Base-by-base conservation (phyloP, 2,113 vertebrate genomes). In the Psophia crepitans region DNA sequence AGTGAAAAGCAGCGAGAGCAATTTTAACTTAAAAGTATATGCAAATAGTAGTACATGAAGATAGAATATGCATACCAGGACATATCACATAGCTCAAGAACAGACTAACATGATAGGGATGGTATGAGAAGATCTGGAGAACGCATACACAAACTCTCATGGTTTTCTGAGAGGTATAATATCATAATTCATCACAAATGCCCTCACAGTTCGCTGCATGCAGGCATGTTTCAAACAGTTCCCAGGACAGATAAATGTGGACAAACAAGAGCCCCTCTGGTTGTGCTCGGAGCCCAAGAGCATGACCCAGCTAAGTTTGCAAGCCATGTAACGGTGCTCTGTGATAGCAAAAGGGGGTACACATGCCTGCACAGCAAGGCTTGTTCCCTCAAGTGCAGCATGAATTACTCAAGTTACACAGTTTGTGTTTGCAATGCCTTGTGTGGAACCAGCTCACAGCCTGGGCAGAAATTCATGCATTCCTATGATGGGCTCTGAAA, bases 241-340 rank as follows among this genome's bases (percentile, higher is more conserved):
- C 28, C 12, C 22, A 18, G 44, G 14, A 24, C 1, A 8, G 53
- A 37, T 18, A 28, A 7, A 28, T 10, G 14, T 32, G 54, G 39
- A 33, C 27, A 35, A 27, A 63, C 0, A 63, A n/a, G 6, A 56
- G 64, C 24, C 14, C 16, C 33, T 43, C 15, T 35, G 74, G 61
- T 39, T 16, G 46, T 16, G n/a, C 70, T n/a, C 64, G 6, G 24
- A 11, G 41, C 23, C 41, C 0, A 0, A 3, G 27, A 30, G 48
- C 63, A 39, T 0, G 3, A 51, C 60, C 53, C 46, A 46, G 44
- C 26, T 24, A 35, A 2, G 41, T 11, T 4, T 11, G 32, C 33
- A 13, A 12, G 10, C 2, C 33, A 1, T 1, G 0, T 10, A 11
- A 11, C 16, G 0, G 30, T 8, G 56, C 24, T n/a, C 21, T n/a